phyloP scores from a whole-genome alignment of 2,888 invertebrate species.

The Acanthosepion lycidas region DNA sequence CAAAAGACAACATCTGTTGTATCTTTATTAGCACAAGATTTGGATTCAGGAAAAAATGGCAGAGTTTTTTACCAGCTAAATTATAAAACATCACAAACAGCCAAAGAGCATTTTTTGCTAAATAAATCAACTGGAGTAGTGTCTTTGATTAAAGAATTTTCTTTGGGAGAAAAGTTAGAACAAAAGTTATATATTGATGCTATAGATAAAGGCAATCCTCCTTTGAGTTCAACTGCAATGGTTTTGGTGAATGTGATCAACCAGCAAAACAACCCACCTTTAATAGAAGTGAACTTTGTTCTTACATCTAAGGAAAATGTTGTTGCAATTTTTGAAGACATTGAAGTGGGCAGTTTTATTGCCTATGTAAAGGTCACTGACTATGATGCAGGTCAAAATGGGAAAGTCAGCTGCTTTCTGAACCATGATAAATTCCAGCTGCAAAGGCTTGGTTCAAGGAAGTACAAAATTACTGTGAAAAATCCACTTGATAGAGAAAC shows the following conservation, averaged over 20 bases:
- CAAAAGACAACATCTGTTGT: neutral
- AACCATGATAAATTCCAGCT: constrained; percentile 60
- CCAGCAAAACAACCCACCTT: constrained; percentile 35
- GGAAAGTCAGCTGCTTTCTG: constrained; percentile 62
- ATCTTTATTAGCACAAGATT: neutral
- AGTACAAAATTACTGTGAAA: constrained; percentile 55
- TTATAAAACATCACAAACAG: neutral
- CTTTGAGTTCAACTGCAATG: constrained; percentile 58
- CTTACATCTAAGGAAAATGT: constrained; percentile 55
- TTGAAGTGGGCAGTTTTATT: constrained; percentile 56
- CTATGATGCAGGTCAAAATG: constrained; percentile 55
- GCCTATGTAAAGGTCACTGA: constrained; percentile 53
- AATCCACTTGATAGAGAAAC: constrained; percentile 50
- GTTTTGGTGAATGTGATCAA: constrained; percentile 64
- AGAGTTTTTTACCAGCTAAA: neutral
- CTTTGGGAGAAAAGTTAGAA: neutral
- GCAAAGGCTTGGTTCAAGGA: constrained; percentile 55
- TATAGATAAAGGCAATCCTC: constrained; percentile 61
- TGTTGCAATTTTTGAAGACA: constrained; percentile 58
- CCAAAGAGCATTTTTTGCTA: neutral
- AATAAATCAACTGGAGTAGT: neutral
- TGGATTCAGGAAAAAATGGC: constrained; percentile 15
- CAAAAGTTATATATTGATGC: constrained; percentile 59
- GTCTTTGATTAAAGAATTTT: neutral
- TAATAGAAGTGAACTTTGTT: neutral